Evolutionary conservation across 2,113 vertebrate species (phyloP).

Genomic region (Actenoides lindsayi): DNA sequence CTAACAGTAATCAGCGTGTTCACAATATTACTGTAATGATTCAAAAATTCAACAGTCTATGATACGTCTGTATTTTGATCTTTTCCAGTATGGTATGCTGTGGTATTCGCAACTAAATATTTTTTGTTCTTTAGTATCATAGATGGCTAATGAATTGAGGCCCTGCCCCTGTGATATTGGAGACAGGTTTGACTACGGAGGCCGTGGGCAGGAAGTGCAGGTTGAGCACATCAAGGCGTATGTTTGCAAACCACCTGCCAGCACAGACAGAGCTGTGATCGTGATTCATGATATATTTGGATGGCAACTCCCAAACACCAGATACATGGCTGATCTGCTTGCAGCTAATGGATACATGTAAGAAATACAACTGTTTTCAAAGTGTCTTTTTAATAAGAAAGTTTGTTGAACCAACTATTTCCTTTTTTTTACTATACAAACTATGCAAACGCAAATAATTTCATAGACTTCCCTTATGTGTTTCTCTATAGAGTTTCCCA

Average conservation of each 20-base stretch:
- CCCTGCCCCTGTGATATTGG: constrained; percentile 91
- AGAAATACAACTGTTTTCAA: neutral
- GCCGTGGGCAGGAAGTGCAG: constrained; percentile 83
- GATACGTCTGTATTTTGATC: neutral
- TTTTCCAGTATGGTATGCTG: neutral
- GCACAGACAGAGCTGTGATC: constrained; percentile 83
- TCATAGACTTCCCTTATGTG: neutral
- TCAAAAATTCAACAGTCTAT: neutral
- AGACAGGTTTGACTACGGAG: constrained; percentile 84
- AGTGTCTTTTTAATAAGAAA: neutral
- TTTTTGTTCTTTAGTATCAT: neutral
- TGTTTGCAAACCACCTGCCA: constrained; percentile 73
- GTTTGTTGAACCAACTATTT: neutral
- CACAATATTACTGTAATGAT: neutral
- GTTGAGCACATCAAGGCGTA: constrained; percentile 86
- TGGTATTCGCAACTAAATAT: neutral
- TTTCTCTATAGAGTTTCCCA: neutral
- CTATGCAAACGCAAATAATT: neutral
- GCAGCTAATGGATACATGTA: constrained; percentile 88
- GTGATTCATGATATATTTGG: constrained; percentile 93
- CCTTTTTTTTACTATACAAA: neutral
- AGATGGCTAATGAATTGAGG: constrained; percentile 89
- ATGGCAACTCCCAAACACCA: constrained; percentile 90
- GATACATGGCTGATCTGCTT: constrained; percentile 92
- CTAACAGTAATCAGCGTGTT: neutral